Conservation (phyloP, 2,888 invertebrate species). For the Hypercompe scribonia region DNA sequence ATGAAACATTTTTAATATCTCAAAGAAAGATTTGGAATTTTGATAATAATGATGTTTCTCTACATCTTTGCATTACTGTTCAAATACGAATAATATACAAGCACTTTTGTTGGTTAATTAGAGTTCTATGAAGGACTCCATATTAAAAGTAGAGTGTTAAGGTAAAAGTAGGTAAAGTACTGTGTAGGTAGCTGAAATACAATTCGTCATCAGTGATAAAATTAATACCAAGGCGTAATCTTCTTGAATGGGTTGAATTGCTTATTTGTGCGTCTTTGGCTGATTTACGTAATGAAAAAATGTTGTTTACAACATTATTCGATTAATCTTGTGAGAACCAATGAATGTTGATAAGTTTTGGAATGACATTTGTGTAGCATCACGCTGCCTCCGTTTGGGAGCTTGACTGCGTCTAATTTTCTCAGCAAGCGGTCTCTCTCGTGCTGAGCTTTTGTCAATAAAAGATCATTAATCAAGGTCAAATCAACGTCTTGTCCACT, state of each 20-base stretch:
- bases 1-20: no score
- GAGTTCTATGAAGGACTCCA: not conserved
- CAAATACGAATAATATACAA: not conserved
- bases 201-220: conserved; percentile 1
- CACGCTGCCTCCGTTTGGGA: conserved; percentile 56
- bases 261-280: not conserved
- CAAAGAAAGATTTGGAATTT: not conserved
- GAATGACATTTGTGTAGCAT: conserved; percentile 63
- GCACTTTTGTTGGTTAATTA: not conserved
- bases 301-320: not conserved
- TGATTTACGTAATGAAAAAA: not conserved
- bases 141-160: not conserved
- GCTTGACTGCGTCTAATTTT: conserved; percentile 70
- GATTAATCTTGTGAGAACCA: conserved; percentile 15
- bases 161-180: not conserved
- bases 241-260: not conserved
- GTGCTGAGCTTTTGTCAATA: conserved; percentile 78
- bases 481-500: conserved; percentile 66
- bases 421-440: conserved; percentile 72
- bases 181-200: conserved; percentile 3
- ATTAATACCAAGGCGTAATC: not conserved
- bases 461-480: conserved; percentile 78
- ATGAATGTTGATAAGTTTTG: conserved; percentile 50
- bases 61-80: not conserved
- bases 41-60: not conserved